Conservation (phyloP, 2,888 invertebrate genomes). For the Formica aserva region DNA sequence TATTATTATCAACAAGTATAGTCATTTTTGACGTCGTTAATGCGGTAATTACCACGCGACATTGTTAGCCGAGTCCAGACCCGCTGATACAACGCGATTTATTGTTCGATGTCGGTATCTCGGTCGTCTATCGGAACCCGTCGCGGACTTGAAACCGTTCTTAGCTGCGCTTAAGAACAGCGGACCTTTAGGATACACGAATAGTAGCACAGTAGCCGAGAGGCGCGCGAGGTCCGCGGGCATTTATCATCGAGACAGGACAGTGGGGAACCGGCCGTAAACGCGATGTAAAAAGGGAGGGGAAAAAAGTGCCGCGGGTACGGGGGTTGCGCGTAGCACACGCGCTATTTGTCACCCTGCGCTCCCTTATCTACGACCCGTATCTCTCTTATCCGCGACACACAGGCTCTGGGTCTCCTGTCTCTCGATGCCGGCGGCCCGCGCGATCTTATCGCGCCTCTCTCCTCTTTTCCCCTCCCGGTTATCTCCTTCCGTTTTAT, state of each 20-base stretch:
- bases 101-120: constrained; percentile 50
- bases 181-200: constrained; percentile 35
- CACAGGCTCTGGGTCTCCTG: constrained; percentile 64
- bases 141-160: background rate
- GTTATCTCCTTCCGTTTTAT: constrained; percentile 48
- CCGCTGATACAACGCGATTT: constrained; percentile 44
- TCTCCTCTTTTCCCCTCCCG: constrained; percentile 65
- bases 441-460: constrained; percentile 68
- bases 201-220: constrained; percentile 45
- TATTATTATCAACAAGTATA: background rate
- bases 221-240: constrained; percentile 49
- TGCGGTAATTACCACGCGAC: constrained; percentile 25
- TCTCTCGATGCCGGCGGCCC: constrained; percentile 66
- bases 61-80: constrained; percentile 23
- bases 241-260: constrained; percentile 76
- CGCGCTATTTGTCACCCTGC: constrained; percentile 72
- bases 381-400: constrained; percentile 71
- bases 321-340: constrained; percentile 68
- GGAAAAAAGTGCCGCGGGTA: constrained; percentile 51
- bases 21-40: background rate
- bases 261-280: constrained; percentile 72
- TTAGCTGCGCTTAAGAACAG: background rate
- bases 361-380: constrained; percentile 67
- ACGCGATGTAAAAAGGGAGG: constrained; percentile 60
- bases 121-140: constrained; percentile 41